phyloP scores from a whole-genome alignment of 2,113 vertebrate genomes.

The Equus przewalskii region DNA sequence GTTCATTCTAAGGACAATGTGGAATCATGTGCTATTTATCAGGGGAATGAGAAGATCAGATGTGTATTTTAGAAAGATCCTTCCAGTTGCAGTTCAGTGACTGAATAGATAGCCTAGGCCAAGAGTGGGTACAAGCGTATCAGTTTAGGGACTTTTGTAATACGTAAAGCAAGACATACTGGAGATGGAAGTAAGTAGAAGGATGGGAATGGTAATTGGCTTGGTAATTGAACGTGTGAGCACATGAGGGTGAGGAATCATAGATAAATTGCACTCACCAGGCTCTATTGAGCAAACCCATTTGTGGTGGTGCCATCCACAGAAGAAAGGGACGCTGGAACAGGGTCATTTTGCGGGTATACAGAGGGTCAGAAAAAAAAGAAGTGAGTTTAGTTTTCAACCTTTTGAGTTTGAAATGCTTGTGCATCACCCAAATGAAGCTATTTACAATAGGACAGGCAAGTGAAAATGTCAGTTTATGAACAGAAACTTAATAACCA shows the following conservation, averaged over 20 bases:
- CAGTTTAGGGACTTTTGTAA: neutral
- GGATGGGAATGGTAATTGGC: neutral
- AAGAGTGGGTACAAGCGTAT: neutral
- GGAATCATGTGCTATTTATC: neutral
- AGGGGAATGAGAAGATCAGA: neutral
- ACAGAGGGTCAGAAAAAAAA: neutral
- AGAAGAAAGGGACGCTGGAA: neutral
- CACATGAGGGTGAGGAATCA: neutral
- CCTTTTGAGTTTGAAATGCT: neutral
- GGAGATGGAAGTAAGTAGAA: neutral
- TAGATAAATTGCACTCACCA: neutral
- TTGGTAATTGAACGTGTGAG: neutral
- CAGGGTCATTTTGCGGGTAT: neutral
- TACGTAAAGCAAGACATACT: neutral
- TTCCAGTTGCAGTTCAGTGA: neutral
- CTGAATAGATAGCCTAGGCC: neutral
- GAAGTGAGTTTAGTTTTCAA: neutral
- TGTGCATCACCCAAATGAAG: neutral
- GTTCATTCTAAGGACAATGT: neutral
- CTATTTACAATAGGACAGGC: neutral
- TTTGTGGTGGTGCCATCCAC: neutral
- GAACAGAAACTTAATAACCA: neutral
- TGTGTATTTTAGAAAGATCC: neutral
- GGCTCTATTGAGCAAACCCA: neutral
- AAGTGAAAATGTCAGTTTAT: neutral